Conservation (phyloP, 2,113 vertebrate species). For the Acinonyx jubatus region DNA sequence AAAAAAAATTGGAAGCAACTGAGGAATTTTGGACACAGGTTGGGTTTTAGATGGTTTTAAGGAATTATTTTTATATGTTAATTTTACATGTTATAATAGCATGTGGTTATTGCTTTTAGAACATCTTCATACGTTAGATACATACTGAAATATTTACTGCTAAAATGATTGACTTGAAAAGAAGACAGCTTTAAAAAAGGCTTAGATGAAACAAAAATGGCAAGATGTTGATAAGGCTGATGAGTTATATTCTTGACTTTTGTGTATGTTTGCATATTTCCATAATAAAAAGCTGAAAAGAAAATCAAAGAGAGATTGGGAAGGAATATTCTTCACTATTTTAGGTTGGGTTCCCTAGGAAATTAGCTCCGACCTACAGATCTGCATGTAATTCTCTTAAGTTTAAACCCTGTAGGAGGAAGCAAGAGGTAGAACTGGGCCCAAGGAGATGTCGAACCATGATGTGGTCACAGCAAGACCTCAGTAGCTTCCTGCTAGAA, state of each 20-base stretch:
- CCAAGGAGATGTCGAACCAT: background rate
- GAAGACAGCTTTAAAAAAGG: background rate
- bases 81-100: background rate
- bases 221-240: background rate
- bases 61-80: background rate
- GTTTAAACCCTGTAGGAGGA: background rate
- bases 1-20: background rate
- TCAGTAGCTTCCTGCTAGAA: background rate
- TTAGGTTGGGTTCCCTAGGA: background rate
- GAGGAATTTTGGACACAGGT: background rate
- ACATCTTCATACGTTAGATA: background rate
- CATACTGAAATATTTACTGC: background rate
- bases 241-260: background rate
- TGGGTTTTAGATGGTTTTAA: background rate
- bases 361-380: background rate
- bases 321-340: background rate
- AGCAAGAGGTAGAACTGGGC: background rate
- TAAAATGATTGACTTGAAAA: conserved; percentile 33
- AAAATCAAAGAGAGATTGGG: background rate
- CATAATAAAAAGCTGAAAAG: background rate
- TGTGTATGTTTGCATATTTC: background rate
- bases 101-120: background rate
- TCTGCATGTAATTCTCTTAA: background rate
- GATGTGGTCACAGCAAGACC: background rate
- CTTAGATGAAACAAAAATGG: background rate